phyloP scores from a whole-genome alignment of 2,888 invertebrate species.

The Hydriomena furcata region DNA sequence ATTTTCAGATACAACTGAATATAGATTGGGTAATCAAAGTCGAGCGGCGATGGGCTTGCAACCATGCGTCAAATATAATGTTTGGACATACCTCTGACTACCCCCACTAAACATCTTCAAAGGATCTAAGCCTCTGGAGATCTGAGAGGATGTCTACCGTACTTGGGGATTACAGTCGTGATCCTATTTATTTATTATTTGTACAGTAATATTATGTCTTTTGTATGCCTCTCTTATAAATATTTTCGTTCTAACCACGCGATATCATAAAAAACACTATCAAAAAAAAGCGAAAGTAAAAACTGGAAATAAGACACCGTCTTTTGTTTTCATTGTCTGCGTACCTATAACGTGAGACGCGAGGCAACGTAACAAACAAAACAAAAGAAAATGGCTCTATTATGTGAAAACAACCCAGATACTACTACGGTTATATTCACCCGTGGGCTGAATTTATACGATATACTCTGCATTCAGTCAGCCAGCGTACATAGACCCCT shows the following conservation, averaged over 20 bases:
- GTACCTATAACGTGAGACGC: constrained; percentile 75
- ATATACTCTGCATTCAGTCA: constrained; percentile 71
- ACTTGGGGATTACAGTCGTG: too few relatives aligned
- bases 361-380: constrained; percentile 75
- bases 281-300: constrained; percentile 59
- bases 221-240: constrained; percentile 38
- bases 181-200: too few relatives aligned
- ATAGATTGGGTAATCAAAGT: too few relatives aligned
- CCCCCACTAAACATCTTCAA: too few relatives aligned
- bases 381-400: constrained; percentile 83
- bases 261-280: constrained; percentile 56
- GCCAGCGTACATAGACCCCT: constrained; percentile 55
- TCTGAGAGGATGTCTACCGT: too few relatives aligned
- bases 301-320: constrained; percentile 73
- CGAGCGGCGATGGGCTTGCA: too few relatives aligned
- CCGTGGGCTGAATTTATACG: constrained; percentile 82
- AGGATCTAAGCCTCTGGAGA: too few relatives aligned
- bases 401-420: constrained; percentile 82
- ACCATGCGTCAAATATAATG: too few relatives aligned
- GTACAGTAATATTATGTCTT: too few relatives aligned
- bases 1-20: too few relatives aligned
- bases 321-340: constrained; percentile 80
- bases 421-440: constrained; percentile 79
- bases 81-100: too few relatives aligned
- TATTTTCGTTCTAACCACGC: constrained; percentile 34